These are phyloP conservation scores for Drosophila niveifrons DNA, from an alignment of 2,888 invertebrate species.

Conservation along the genomic window DNA sequence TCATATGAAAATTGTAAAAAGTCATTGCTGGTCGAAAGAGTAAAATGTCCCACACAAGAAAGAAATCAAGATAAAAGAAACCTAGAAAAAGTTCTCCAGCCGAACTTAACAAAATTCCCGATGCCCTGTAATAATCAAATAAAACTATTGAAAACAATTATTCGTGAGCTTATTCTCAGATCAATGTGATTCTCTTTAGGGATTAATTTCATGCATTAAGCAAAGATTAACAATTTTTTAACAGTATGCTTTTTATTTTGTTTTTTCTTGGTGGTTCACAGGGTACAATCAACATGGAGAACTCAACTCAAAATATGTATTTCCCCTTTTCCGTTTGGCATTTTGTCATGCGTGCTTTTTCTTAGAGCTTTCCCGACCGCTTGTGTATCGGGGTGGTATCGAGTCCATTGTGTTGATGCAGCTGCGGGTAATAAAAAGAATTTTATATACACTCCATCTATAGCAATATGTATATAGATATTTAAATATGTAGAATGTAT, in stretches of 20 bases:
- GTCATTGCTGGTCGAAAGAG: constrained; percentile 77
- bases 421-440: constrained; percentile 66
- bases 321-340: constrained; percentile 65
- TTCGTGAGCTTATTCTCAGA: background rate
- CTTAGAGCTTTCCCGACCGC: constrained; percentile 35
- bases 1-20: constrained; percentile 81
- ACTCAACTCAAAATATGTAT: constrained; percentile 40
- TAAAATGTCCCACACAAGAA: constrained; percentile 44
- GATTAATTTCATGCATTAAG: background rate
- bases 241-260: background rate
- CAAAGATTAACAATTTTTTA: background rate
- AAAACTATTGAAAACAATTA: background rate
- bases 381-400: constrained; percentile 19
- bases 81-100: constrained; percentile 20
- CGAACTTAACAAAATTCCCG: background rate
- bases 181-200: background rate
- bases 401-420: constrained; percentile 71
- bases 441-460: constrained; percentile 51
- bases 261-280: background rate
- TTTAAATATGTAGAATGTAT: constrained; percentile 9
- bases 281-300: constrained; percentile 28
- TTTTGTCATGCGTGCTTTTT: constrained; percentile 78
- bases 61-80: constrained; percentile 13
- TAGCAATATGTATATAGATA: constrained; percentile 12
- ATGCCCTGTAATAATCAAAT: constrained; percentile 22